A percentile compares a stretch with the other conserved stretches of the same genome.
Conservation (phyloP, 2,888 invertebrate genomes). For the Lasioglossum figueresi region DNA sequence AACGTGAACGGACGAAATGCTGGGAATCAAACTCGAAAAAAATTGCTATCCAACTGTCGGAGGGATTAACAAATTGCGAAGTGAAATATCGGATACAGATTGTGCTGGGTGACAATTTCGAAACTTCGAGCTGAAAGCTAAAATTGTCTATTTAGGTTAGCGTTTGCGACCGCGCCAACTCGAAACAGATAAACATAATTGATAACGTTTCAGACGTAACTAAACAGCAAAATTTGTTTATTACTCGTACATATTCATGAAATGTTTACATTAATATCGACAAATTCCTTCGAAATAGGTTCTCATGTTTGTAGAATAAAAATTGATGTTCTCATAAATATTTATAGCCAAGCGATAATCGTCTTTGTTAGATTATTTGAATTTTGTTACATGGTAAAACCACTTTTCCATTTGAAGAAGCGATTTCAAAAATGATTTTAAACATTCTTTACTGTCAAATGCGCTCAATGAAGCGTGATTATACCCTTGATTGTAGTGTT, state of each 20-base stretch:
- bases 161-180: not conserved
- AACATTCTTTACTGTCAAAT: not conserved
- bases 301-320: not conserved
- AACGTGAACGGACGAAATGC: not conserved
- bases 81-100: conserved; percentile 6
- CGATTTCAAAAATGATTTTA: not conserved
- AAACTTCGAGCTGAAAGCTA: not conserved
- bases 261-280: not conserved
- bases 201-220: not conserved
- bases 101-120: not conserved
- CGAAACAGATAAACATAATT: not conserved
- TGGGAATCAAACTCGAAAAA: not conserved
- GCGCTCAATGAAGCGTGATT: not conserved
- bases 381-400: not conserved
- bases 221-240: not conserved
- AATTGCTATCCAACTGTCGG: conserved; percentile 8
- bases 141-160: not conserved
- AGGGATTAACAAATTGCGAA: conserved; percentile 6
- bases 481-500: conserved; percentile 38
- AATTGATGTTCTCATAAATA: not conserved
- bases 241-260: not conserved
- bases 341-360: not conserved
- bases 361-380: not conserved
- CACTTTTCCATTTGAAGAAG: not conserved
- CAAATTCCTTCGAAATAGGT: not conserved